Percentiles rank a stretch among this genome's conserved stretches.
phyloP scores from a whole-genome alignment of 1,140 invertebrate species.

The Aphis gossypii region DNA sequence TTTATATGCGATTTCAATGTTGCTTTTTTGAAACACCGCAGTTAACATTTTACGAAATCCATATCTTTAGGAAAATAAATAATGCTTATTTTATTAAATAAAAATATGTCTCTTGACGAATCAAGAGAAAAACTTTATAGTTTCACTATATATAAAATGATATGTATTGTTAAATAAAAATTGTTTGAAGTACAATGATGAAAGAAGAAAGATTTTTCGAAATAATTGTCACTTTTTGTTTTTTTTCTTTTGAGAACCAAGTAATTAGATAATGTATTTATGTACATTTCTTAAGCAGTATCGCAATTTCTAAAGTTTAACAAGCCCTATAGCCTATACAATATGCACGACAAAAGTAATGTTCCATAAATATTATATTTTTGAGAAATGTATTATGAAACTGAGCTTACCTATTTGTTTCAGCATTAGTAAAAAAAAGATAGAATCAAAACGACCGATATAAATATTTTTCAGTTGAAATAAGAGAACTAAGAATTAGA shows the following conservation, averaged over 20 bases:
- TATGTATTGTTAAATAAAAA: constrained; percentile 17
- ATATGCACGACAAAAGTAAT: neutral
- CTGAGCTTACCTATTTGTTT: neutral
- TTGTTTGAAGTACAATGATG: neutral
- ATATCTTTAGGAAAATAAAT: neutral
- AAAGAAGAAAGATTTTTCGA: neutral
- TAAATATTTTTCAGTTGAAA: too few species aligned
- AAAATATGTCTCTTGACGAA: neutral
- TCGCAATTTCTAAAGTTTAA: neutral
- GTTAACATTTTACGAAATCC: neutral
- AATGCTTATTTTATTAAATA: neutral
- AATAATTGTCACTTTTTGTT: neutral
- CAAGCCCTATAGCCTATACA: neutral
- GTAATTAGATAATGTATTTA: neutral
- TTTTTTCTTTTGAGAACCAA: neutral
- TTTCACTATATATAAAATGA: neutral
- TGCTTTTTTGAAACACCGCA: neutral
- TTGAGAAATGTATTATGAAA: neutral
- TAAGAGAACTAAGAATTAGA: too few species aligned
- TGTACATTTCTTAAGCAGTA: neutral
- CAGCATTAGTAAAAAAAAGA: too few species aligned
- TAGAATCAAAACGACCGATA: too few species aligned
- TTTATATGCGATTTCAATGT: neutral
- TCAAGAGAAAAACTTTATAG: neutral
- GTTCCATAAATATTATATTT: neutral